Evolutionary conservation across 2,113 vertebrate species (phyloP), one percentile per base, ranked within the genome.

Genomic region (Myiozetetes cayanensis): DNA sequence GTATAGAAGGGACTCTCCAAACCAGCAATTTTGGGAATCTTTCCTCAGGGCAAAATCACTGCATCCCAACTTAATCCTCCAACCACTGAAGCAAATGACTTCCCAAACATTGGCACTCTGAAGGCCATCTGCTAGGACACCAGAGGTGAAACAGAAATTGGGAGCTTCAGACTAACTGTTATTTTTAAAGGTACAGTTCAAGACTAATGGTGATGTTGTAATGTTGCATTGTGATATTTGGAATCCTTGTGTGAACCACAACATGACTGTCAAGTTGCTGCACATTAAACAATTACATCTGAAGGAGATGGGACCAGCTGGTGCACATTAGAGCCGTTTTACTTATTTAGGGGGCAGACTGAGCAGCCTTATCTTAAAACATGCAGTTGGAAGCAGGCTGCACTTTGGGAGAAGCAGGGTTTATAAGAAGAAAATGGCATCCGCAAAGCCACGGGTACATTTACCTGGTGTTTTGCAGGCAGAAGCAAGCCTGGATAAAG

Each of bases 221-320:
- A 16, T 3, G 3, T 49, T 74, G 28, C 23, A 30, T 31, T 23
- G 43, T 3, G 10, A 35, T 62, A 63, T 46, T 20, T 31, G 47
- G 46, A 39, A 84, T 46, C 35, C 31, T 20, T 41, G 5, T 9
- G 35, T 9, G 43, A 82, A 52, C 23, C 61, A 17, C 33, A 50
- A 13, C 3, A 1, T 1, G 19, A 52, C 20, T 47, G 39, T 6
- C 1, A 0, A 62, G 53, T 41, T 43, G 37, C 43, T 0, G 0
- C 15, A 41, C 23, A 35, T 74, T 79, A 50, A 82, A 50, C 53
- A 65, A 49, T 25, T 52, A 20, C 17, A 35, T 22, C 49, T 49
- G 53, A 82, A 93, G 53, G 41, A 83, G 85, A 49, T 16, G 22
- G 41, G 53, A 87, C 62, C 66, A 85, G 43, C 53, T 93, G 55